Evolutionary conservation across 1,140 invertebrate genomes (phyloP), one percentile per base, ranked within the genome.

Genomic region (Cotesia chilonis): DNA sequence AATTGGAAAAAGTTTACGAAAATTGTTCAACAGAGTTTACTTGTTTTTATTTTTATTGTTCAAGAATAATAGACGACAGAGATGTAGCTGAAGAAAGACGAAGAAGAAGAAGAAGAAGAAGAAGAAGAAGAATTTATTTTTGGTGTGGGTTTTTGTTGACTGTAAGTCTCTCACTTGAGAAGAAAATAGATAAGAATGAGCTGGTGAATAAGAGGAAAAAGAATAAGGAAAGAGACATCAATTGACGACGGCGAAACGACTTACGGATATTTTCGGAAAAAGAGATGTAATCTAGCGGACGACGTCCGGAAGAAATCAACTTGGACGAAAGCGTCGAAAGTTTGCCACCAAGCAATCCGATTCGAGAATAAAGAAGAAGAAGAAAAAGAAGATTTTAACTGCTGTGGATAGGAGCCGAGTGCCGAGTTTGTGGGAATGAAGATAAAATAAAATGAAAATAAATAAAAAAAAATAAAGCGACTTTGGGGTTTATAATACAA

Each of bases 341-440:
- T 71, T 71, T 65, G 70, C 60, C 70, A 66, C 70, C 60, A 71
- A 64, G 70, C 70, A 71, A 71, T 71, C 70, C 61, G 63, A 71
- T 71, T 63, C 59, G 35, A 67, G 41, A 47, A 37, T 52, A 57
- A 28, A 68, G 67, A 68, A 68, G 35, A 57, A 64, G 35, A 17
- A 61, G 41, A 67, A 67, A 52, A 65, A 64, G 52, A 52, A 51
- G 35, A 20, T 51, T 35, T 52, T 7, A 47, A 47, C 41, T 47
- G 6, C 5, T 17, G 51, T 51, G 70, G 57, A 14, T 69, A 59
- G 60, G 14, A 59, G 35, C 65, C 35, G 14, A 37, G 17, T 17
- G 28, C 28, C 28, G 28, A 47, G 41, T 47, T 47, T 47, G 41
- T 47, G 54, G n/a, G n/a, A 57, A 57, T 20, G 54, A 57, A 14